phyloP scores from a whole-genome alignment of 2,113 vertebrate genomes.

The Acinonyx jubatus region DNA sequence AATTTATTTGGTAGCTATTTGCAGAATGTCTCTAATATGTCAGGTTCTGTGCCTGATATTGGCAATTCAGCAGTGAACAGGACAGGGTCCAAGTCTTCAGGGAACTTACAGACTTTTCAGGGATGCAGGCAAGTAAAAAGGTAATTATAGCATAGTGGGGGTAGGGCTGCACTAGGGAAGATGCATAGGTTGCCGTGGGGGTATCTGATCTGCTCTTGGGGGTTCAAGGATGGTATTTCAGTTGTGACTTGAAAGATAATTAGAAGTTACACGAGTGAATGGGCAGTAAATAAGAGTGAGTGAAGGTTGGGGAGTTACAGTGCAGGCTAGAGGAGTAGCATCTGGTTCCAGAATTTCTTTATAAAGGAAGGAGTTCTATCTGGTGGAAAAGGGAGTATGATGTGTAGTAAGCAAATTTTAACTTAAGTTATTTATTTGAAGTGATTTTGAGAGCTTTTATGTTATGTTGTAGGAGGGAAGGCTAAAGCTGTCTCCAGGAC shows the following conservation, averaged over 20 bases:
- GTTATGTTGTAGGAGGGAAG: not conserved
- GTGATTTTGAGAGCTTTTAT: not conserved
- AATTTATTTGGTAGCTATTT: constrained; percentile 29
- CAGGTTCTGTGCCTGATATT: not conserved
- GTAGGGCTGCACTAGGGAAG: not conserved
- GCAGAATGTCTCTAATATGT: not conserved
- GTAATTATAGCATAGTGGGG: not conserved
- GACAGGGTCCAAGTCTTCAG: not conserved
- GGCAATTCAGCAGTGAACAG: not conserved
- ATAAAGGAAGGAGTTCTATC: not conserved
- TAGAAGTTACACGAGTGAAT: not conserved
- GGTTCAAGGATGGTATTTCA: not conserved
- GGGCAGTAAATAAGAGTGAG: not conserved
- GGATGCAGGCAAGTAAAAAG: not conserved
- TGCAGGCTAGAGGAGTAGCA: not conserved
- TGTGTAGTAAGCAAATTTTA: not conserved
- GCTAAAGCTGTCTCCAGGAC: not conserved
- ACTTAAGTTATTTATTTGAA: not conserved
- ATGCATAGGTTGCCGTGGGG: not conserved
- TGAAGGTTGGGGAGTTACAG: not conserved
- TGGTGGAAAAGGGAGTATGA: not conserved
- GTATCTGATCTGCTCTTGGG: not conserved
- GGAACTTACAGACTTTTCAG: constrained; percentile 4
- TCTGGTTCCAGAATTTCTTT: not conserved
- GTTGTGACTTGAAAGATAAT: constrained; percentile 13